Percentiles rank a stretch among this genome's conserved stretches.
Conservation (phyloP, 2,113 vertebrate genomes). For the Clupea harengus region DNA sequence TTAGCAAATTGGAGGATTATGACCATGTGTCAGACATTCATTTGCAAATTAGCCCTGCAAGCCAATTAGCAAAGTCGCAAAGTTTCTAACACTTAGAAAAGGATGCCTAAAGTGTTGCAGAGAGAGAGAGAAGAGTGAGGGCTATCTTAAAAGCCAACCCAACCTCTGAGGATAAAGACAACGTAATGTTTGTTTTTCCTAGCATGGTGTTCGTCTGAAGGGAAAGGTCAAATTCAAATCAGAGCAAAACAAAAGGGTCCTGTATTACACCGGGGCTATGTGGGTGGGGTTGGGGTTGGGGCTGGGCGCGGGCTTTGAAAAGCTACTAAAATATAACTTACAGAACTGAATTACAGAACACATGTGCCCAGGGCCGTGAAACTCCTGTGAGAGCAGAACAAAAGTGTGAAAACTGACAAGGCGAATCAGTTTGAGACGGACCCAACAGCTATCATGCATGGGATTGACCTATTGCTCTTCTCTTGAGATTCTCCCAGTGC, state of each 20-base stretch:
- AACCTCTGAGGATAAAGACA: background rate
- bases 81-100: background rate
- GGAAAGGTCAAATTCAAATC: slow-evolving; percentile 10
- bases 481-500: slow-evolving; percentile 45
- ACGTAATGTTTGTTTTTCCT: background rate
- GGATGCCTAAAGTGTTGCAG: background rate
- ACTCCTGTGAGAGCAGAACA: slow-evolving; percentile 38
- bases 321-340: slow-evolving; percentile 14
- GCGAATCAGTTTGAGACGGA: slow-evolving; percentile 34
- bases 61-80: background rate
- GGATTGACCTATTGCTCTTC: slow-evolving; percentile 53
- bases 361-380: slow-evolving; percentile 23
- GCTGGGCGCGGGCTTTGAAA: background rate
- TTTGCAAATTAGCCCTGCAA: background rate
- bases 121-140: background rate
- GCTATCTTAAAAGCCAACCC: background rate
- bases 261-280: background rate
- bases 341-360: slow-evolving; percentile 33
- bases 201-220: background rate
- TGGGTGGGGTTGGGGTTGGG: slow-evolving; percentile 11
- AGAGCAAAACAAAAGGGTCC: background rate
- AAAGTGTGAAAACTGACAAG: slow-evolving; percentile 57
- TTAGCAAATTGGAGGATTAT: background rate
- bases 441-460: slow-evolving; percentile 49
- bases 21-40: background rate